Conservation (phyloP, 2,113 vertebrate species). For the Acanthochromis polyacanthus region DNA sequence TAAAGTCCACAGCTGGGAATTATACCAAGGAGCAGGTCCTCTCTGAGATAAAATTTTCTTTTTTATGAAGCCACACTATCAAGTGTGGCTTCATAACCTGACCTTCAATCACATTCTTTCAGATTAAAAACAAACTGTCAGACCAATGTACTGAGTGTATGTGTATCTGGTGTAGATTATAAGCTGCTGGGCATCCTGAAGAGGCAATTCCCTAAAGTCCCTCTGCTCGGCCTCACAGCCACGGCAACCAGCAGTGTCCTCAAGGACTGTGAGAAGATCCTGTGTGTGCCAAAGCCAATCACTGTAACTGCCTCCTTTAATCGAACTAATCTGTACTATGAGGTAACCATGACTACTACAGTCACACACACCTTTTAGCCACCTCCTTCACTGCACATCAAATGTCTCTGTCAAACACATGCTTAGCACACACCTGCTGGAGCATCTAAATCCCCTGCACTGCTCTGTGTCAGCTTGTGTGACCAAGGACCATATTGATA, state of each 20-base stretch:
- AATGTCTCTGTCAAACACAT: background rate
- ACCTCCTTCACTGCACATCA: background rate
- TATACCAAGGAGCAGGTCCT: no score
- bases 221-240: conserved; percentile 93
- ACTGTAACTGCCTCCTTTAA: conserved; percentile 96
- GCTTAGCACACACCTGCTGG: background rate
- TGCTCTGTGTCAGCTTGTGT: background rate
- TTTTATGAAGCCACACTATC: no score
- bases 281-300: conserved; percentile 88
- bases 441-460: background rate
- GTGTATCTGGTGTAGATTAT: conserved; percentile 86
- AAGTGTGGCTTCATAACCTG: background rate
- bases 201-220: conserved; percentile 92
- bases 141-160: background rate
- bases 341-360: conserved; percentile 78
- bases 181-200: conserved; percentile 97
- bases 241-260: conserved; percentile 93
- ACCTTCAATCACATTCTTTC: background rate
- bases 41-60: no score
- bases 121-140: background rate
- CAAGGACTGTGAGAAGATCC: conserved; percentile 93
- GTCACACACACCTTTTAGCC: background rate
- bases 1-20: no score
- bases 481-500: background rate
- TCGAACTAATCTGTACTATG: conserved; percentile 94